A percentile compares a stretch with the other conserved stretches of the same genome.
phyloP scores from a whole-genome alignment of 2,113 vertebrate species.

The Nettapus auritus region DNA sequence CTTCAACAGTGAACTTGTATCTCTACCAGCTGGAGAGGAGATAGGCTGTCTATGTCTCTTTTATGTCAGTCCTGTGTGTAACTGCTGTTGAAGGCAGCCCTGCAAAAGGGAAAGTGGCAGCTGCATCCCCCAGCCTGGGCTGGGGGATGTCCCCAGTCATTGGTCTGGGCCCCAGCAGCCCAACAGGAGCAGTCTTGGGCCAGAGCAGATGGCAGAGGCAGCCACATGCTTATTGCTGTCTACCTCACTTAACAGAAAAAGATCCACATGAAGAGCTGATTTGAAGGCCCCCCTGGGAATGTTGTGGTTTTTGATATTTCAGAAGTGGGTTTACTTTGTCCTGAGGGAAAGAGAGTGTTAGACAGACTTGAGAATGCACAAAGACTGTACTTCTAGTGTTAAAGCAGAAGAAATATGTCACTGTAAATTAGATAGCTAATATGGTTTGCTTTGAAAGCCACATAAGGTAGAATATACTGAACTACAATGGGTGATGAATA shows the following conservation, averaged over 20 bases:
- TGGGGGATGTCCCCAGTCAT: background rate
- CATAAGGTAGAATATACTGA: background rate
- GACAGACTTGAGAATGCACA: background rate
- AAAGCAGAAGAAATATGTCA: background rate
- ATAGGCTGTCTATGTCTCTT: background rate
- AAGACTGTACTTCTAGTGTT: background rate
- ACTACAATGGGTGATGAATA: background rate
- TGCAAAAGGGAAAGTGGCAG: background rate
- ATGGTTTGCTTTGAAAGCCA: conserved; percentile 5
- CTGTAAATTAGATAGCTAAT: background rate
- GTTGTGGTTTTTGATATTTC: background rate
- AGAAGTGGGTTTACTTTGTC: conserved; percentile 25
- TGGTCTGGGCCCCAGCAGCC: background rate
- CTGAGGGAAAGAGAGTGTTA: conserved; percentile 7
- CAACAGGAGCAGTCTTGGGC: too few relatives aligned
- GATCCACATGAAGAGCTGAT: background rate
- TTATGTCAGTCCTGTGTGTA: background rate
- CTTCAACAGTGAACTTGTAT: background rate
- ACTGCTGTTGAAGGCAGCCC: background rate
- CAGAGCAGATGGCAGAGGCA: background rate
- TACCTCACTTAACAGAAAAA: background rate
- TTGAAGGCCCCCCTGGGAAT: background rate
- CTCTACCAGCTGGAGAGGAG: background rate
- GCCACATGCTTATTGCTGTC: background rate
- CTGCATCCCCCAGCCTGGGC: background rate